Conservation (phyloP, 2,888 invertebrate species). For the Scaptomyza flava region DNA sequence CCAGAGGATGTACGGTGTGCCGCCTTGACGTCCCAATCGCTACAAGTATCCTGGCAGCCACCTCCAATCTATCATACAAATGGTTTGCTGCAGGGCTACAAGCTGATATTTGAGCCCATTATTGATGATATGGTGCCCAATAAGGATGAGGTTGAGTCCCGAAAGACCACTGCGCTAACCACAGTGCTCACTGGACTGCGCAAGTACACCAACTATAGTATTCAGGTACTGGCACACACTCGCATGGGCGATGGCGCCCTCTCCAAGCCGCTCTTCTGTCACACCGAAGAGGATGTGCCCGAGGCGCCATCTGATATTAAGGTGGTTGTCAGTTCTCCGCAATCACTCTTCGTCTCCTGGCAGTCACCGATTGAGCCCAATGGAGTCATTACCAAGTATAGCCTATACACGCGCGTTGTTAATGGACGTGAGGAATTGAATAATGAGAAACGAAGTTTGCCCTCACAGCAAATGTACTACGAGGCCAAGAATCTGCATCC, state of each 20-base stretch:
- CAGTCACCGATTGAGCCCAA: conserved; percentile 90
- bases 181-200: conserved; percentile 89
- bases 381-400: conserved; percentile 91
- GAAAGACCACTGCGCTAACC: conserved; percentile 89
- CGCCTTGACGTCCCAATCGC: conserved; percentile 89
- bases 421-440: conserved; percentile 89
- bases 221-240: conserved; percentile 91
- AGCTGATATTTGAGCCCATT: conserved; percentile 88
- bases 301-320: conserved; percentile 92
- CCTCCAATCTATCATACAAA: conserved; percentile 90
- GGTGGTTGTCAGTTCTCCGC: conserved; percentile 90
- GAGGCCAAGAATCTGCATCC: conserved; percentile 89
- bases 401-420: conserved; percentile 88
- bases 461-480: conserved; percentile 87
- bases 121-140: conserved; percentile 85
- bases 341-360: conserved; percentile 92
- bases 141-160: conserved; percentile 86
- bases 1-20: conserved; percentile 91
- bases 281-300: conserved; percentile 93
- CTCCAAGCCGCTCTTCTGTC: conserved; percentile 89
- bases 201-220: conserved; percentile 92
- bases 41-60: conserved; percentile 92
- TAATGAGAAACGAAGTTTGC: conserved; percentile 88
- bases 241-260: conserved; percentile 91
- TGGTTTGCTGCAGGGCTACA: conserved; percentile 91